Evolutionary conservation across 2,113 vertebrate genomes (phyloP).

Genomic region (Amblyopsis rosae): DNA sequence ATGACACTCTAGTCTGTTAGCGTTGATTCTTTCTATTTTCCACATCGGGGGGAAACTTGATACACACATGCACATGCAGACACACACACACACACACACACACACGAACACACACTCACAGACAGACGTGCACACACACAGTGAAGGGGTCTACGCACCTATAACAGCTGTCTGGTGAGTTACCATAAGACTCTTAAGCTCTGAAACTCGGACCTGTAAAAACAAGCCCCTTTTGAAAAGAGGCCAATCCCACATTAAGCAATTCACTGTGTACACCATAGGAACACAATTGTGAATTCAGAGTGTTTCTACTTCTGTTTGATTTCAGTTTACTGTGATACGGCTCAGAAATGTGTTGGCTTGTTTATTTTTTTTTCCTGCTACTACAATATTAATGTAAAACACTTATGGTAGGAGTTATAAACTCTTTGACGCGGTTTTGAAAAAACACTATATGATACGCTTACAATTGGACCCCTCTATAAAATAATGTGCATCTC

Average conservation of each 20-base stretch:
- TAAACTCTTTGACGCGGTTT: conserved; percentile 73
- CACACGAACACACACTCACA: conserved; percentile 10
- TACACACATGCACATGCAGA: conserved; percentile 44
- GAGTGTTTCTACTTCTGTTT: conserved; percentile 70
- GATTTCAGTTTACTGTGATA: conserved; percentile 72
- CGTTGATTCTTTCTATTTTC: conserved; percentile 60
- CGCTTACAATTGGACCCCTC: conserved; percentile 73
- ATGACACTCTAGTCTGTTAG: conserved; percentile 93
- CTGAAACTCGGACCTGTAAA: conserved; percentile 34
- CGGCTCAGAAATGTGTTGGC: conserved; percentile 65
- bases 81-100: conserved; percentile 13
- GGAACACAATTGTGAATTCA: conserved; percentile 74
- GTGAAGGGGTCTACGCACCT: conserved; percentile 60
- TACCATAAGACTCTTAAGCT: conserved; percentile 56
- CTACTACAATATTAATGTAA: conserved; percentile 69
- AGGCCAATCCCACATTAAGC: conserved; percentile 56
- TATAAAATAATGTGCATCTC: conserved; percentile 65
- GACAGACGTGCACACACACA: conserved; percentile 55
- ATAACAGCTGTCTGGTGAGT: conserved; percentile 75
- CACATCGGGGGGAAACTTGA: conserved; percentile 66
- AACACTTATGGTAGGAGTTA: conserved; percentile 71
- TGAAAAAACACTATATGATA: conserved; percentile 70
- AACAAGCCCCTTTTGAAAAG: conserved; percentile 55
- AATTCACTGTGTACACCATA: conserved; percentile 76
- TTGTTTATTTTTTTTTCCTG: conserved; percentile 72